Evolutionary conservation across 2,113 vertebrate species (phyloP), one percentile per base, ranked within the genome.

Genomic region (Cranoglanis bouderius): DNA sequence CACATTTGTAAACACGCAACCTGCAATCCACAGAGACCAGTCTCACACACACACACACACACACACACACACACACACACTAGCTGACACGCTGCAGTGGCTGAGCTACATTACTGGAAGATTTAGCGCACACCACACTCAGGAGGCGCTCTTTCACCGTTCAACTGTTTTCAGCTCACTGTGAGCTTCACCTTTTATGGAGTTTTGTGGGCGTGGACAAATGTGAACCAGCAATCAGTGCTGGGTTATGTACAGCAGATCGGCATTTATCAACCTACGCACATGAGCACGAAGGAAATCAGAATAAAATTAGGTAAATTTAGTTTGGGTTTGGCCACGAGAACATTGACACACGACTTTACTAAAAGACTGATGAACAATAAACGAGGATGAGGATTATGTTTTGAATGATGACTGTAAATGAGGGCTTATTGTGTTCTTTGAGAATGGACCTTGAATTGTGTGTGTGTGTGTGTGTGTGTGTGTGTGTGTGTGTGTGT

Each of bases 1-100:
- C 59, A 85, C 85, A 80, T 81, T 67, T 65, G 61, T 21, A 65
- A 16, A 78, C 89, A 84, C 70, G 19, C 89, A 87, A 80, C 35
- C 55, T 32, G 7, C 4, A 7, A 35, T 51, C 32, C 24, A 85
- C 43, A 51, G 10, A 51, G 65, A 18, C 7, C n/a, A 53, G 14
- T 35, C 46, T 49, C 46, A n/a, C 29, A 14, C 12, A 29, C 6
- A 26, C 24, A 29, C 59, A 26, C 21, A 63, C 26, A 63, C 24
- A 29, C 59, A 63, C 63, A 67, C 9, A 65, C 29, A 67, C 65
- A 67, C n/a, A 67, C n/a, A 67, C 63, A 67, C n/a, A 32, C 13
- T 72, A 35, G 32, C 32, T 18, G 18, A 72, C 16, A 38, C 2
- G 2, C 67, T 70, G 14, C 29, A 32, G 57, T 61, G 57, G 21